Base-by-base conservation (phyloP, 2,113 vertebrate genomes). In the Gambusia affinis region DNA sequence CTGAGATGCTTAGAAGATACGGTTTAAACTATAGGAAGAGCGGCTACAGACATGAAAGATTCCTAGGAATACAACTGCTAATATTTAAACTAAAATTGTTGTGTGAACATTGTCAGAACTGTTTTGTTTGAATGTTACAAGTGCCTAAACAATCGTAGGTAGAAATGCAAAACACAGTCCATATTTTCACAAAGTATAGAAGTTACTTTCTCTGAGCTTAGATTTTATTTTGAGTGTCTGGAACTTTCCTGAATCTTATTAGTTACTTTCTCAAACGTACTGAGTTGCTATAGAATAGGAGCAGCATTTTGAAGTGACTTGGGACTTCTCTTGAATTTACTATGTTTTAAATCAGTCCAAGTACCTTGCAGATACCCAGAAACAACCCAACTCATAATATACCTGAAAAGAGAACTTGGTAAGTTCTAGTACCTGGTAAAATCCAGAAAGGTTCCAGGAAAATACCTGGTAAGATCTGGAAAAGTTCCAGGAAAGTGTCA, bases 61-160 rank as follows among this genome's bases (percentile, higher is more conserved):
- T 63, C 31, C 66, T 64, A 8, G 22, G 51, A 57, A n/a, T 57
- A 57, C 51, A 57, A 57, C 51, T 57, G 51, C 51, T 57, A 57
- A 47, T 47, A 47, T 47, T 47, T 17, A 47, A 47, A 47, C 44
- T 47, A 47, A 47, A n/a, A 42, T 47, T 80, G 31, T 66, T 79
- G 69, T 78, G 80, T 76, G 67, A 86, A 72, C 82, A 75, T 75
- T 83, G 78, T 86, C 78, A 87, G 83, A 87, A 84, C 87, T 90
- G 89, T 92, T 90, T 81, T 83, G 66, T 88, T 82, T 86, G 76
- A 91, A 91, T 87, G 87, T 90, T 90, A 86, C 84, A 93, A 94
- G 93, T 94, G 93, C 93, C 93, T 94, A 83, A 86, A 88, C 51
- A 57, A n/a, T 24, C 2, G 22, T 57, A 57, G 51, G 51, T 57